Evolutionary conservation across 2,888 invertebrate genomes (phyloP).

Genomic region (Drosophila demipolita): DNA sequence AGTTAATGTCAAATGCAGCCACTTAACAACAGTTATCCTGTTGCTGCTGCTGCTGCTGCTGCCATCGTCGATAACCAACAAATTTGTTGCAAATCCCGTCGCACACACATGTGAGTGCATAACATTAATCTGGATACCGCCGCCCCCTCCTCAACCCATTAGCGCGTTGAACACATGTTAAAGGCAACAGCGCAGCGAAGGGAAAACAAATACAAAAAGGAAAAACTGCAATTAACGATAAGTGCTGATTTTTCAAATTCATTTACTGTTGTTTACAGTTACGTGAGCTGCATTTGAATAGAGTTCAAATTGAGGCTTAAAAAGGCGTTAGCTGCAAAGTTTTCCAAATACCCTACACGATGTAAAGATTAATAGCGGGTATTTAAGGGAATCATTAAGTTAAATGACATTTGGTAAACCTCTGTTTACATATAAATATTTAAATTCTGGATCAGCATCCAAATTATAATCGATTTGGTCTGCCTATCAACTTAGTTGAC

Average conservation of each 20-base stretch:
- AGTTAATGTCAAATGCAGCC: conserved; percentile 76
- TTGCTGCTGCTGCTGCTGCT: conserved; percentile 24
- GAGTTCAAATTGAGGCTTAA: conserved; percentile 43
- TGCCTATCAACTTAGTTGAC: too few relatives aligned
- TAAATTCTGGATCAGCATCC: not conserved
- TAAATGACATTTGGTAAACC: not conserved
- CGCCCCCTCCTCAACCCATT: conserved; percentile 21
- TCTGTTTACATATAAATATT: not conserved
- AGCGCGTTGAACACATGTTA: conserved; percentile 30
- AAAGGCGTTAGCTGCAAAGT: conserved; percentile 7
- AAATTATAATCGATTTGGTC: not conserved
- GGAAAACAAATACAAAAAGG: conserved; percentile 8
- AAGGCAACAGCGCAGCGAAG: conserved; percentile 46
- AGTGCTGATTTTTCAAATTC: conserved; percentile 73
- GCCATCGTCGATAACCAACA: conserved; percentile 55
- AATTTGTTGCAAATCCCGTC: conserved; percentile 48
- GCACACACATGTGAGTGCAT: conserved; percentile 23
- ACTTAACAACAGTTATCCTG: conserved; percentile 30
- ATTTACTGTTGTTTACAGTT: conserved; percentile 20
- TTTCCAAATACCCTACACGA: not conserved
- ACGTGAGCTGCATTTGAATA: conserved; percentile 43
- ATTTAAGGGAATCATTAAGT: not conserved
- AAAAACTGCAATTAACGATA: conserved; percentile 68
- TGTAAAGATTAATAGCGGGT: not conserved
- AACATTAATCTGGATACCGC: conserved; percentile 50